These are phyloP conservation scores for Yponomeuta sedellus DNA, from an alignment of 2,888 invertebrate species.

Conservation along the genomic window DNA sequence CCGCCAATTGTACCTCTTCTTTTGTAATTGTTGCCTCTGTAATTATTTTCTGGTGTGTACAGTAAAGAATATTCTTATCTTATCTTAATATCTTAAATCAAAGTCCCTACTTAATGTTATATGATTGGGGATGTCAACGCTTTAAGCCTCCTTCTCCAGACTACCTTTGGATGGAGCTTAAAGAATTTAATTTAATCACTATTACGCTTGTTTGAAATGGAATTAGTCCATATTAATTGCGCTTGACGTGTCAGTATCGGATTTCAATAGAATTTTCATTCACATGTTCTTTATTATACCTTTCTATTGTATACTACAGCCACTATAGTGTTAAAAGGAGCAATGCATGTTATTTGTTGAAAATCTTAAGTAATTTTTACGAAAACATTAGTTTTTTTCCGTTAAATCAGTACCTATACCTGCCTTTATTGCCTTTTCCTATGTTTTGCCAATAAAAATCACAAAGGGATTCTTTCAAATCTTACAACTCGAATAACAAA, in stretches of 20 bases:
- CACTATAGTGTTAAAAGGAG: no score
- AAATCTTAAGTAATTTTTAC: neutral
- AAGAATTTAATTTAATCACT: no score
- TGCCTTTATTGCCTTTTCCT: neutral
- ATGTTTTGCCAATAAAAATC: neutral
- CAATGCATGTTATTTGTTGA: neutral
- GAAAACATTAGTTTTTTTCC: neutral
- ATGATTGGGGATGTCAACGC: neutral
- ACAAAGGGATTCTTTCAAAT: constrained; percentile 3
- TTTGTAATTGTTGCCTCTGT: no score
- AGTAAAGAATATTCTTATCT: no score
- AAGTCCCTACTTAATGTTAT: no score
- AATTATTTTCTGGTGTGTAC: no score
- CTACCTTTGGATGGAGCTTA: no score
- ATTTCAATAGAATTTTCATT: neutral
- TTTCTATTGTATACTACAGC: neutral
- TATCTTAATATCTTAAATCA: no score
- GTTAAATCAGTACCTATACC: neutral
- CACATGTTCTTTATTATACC: neutral
- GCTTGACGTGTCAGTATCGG: neutral
- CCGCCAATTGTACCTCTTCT: no score
- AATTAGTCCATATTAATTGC: neutral
- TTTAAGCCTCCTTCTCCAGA: neutral
- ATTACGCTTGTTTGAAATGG: no score
- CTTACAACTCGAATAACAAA: neutral